Percentiles rank a stretch among this genome's conserved stretches.
phyloP scores from a whole-genome alignment of 2,113 vertebrate species.

The Leucosticte australis region DNA sequence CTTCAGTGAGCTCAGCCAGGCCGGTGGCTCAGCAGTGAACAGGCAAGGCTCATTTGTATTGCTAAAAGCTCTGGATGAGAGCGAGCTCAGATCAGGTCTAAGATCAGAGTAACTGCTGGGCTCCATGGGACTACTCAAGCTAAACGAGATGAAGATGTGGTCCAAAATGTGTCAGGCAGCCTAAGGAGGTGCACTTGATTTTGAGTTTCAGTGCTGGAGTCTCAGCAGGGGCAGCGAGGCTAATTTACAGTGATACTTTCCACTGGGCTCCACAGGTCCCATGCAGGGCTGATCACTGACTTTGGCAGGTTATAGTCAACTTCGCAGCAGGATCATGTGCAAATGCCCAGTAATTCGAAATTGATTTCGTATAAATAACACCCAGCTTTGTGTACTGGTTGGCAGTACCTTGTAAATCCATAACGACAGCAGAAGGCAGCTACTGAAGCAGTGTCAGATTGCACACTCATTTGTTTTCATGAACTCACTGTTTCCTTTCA shows the following conservation, averaged over 20 bases:
- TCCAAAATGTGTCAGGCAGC: background rate
- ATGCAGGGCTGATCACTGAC: background rate
- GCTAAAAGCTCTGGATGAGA: background rate
- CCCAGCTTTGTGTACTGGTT: background rate
- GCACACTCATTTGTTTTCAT: conserved; percentile 33
- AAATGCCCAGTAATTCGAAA: conserved; percentile 13
- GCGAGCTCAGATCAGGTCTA: background rate
- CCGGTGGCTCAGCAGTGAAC: background rate
- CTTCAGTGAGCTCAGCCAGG: background rate
- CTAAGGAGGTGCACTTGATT: background rate
- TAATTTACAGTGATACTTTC: background rate
- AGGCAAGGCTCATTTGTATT: background rate
- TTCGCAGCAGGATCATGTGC: background rate
- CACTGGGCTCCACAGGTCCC: background rate
- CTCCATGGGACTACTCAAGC: background rate
- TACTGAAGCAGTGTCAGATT: conserved; percentile 26
- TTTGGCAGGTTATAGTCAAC: conserved; percentile 15
- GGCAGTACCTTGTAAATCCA: background rate
- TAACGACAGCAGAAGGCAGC: conserved; percentile 9
- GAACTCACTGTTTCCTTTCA: conserved; percentile 8
- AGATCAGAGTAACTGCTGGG: background rate
- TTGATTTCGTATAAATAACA: background rate
- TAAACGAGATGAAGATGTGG: background rate
- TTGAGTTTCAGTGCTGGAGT: background rate
- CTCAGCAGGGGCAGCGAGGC: background rate